Evolutionary conservation across 2,888 invertebrate genomes (phyloP), one percentile per base, ranked within the genome.

Genomic region (Lydus trimaculatus): DNA sequence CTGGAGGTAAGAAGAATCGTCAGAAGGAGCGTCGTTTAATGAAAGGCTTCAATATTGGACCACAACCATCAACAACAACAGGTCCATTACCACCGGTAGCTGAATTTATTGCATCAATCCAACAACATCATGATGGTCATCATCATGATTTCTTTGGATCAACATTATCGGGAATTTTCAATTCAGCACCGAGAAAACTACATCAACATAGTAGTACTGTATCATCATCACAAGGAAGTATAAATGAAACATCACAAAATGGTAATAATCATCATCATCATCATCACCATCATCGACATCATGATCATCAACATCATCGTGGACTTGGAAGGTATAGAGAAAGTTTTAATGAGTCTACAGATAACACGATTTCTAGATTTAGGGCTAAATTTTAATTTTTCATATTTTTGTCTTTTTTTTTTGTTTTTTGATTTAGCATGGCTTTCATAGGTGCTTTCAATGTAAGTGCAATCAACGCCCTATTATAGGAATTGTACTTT

Each of bases 31-130:
- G 97, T 0, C 90, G 97, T 1, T 87, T 97, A 66, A 96, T 97
- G 95, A 97, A 97, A 85, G 96, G 95, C 17, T 96, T 97, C 88
- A 96, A 97, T 87, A 95, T 96, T 75, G 93, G 92, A 17, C 92
- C 94, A 36, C 90, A 91, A 36, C 90, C 91, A 0, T 89, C 89
- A 17, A 87, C 88, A 62, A 85, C 86, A 68, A 87, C 88, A 23
- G 87, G 87, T 25, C 85, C 87, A 72, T 85, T 94, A 74, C 91
- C 93, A 64, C 93, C 94, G 0, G 93, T 94, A 31, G 93, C 92
- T 71, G 94, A 94, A 86, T 92, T 93, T 84, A 90, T 92, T 76
- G 92, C 92, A 5, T 92, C 92, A 20, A 85, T 93, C 74, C 92
- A 92, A 82, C 90, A 90, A 81, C 89, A 87, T 33, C 86, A 87